phyloP scores from a whole-genome alignment of 2,888 invertebrate genomes.

The Clitarchus hookeri region DNA sequence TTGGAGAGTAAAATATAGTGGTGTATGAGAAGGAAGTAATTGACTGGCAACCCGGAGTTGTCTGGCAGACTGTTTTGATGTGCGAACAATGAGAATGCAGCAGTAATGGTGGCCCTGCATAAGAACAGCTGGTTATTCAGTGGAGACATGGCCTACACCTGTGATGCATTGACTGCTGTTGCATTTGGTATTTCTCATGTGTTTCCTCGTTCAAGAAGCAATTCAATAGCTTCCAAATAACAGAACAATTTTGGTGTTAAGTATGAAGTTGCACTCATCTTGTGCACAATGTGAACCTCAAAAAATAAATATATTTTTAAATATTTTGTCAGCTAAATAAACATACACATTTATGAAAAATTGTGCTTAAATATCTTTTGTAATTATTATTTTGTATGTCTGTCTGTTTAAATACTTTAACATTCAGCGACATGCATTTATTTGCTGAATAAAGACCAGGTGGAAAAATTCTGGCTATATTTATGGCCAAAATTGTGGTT shows the following conservation, averaged over 20 bases:
- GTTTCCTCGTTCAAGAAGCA: neutral
- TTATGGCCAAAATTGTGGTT: neutral
- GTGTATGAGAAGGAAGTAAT: too few relatives aligned
- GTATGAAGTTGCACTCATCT: neutral
- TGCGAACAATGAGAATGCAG: too few relatives aligned
- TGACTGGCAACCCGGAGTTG: too few relatives aligned
- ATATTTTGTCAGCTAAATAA: conserved; percentile 9
- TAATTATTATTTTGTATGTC: conserved; percentile 14
- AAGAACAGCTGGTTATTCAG: neutral
- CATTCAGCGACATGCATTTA: conserved; percentile 1
- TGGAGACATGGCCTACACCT: neutral
- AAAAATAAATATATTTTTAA: neutral
- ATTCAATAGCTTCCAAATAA: neutral
- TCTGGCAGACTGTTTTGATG: too few relatives aligned
- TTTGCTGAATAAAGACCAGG: conserved; percentile 1
- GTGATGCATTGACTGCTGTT: neutral
- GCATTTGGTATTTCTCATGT: conserved; percentile 1
- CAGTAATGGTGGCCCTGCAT: too few relatives aligned
- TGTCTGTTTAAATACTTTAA: neutral
- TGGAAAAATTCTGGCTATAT: neutral
- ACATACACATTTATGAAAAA: neutral
- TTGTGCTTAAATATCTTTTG: conserved; percentile 2
- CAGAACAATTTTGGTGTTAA: neutral
- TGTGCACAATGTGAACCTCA: conserved; percentile 9
- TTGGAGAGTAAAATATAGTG: too few relatives aligned